phyloP scores from a whole-genome alignment of 2,888 invertebrate genomes.

The Cinara cedri region DNA sequence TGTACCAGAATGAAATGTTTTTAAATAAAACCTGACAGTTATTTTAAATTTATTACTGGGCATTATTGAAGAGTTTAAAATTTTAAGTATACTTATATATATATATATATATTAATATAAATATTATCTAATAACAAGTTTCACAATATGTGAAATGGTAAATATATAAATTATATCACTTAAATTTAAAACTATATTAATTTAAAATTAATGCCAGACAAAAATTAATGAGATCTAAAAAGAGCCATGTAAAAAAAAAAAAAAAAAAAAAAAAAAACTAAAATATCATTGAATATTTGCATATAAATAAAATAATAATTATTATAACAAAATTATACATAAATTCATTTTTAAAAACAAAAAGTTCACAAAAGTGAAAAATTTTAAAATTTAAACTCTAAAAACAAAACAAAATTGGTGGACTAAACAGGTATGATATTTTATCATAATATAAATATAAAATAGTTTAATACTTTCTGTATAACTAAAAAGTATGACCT shows the following conservation, averaged over 20 bases:
- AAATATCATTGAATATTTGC: background rate
- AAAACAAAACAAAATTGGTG: too few relatives aligned
- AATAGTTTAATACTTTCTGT: background rate
- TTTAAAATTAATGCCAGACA: background rate
- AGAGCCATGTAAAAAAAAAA: background rate
- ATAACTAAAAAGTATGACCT: background rate
- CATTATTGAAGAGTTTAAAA: too few relatives aligned
- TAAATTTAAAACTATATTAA: background rate
- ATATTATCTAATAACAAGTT: background rate
- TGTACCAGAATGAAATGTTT: too few relatives aligned
- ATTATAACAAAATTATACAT: background rate
- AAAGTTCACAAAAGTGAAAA: background rate
- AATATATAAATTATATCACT: background rate
- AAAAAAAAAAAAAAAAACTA: background rate
- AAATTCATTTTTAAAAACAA: background rate
- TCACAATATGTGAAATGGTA: background rate
- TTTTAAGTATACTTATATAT: too few relatives aligned
- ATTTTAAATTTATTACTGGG: too few relatives aligned
- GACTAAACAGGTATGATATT: background rate
- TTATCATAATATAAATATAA: background rate
- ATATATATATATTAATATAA: too few relatives aligned
- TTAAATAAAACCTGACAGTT: too few relatives aligned
- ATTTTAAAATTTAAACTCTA: too few relatives aligned
- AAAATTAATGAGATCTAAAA: constrained; percentile 39
- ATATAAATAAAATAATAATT: background rate